These are phyloP conservation scores for Mesocricetus auratus DNA, from an alignment of 2,113 vertebrate genomes.

Conservation along the genomic window DNA sequence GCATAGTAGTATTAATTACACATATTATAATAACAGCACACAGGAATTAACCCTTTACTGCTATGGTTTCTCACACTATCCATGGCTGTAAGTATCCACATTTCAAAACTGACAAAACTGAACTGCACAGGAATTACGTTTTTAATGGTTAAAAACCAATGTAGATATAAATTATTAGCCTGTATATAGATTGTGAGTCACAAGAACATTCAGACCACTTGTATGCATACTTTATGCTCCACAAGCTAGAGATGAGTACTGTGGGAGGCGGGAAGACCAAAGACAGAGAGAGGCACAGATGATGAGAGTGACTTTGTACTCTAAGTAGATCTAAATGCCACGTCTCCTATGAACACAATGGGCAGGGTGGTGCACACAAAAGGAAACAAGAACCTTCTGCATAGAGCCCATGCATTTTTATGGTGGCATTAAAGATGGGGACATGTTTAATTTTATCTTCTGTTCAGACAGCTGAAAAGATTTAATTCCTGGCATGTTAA, in stretches of 20 bases:
- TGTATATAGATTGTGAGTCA: accelerated
- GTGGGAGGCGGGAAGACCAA: background rate
- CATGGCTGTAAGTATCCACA: background rate
- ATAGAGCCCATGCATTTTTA: background rate
- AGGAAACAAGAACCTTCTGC: background rate
- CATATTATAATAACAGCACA: background rate
- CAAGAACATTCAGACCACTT: background rate
- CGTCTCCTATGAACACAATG: background rate
- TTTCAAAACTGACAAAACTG: background rate
- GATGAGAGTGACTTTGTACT: background rate
- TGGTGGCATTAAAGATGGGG: background rate
- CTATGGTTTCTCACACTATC: background rate
- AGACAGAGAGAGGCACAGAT: background rate
- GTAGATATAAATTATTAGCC: background rate
- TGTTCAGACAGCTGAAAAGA: background rate
- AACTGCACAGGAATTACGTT: background rate
- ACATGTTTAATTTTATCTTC: background rate
- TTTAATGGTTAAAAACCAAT: background rate
- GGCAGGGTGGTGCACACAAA: background rate
- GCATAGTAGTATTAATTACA: background rate
- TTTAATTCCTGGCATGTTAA: slow-evolving; percentile 25
- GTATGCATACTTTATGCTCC: background rate
- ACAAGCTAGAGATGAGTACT: background rate
- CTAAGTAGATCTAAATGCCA: accelerated
- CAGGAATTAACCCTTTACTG: background rate